Base-by-base conservation (phyloP, 2,888 invertebrate species). In the Thereva nobilitata region DNA sequence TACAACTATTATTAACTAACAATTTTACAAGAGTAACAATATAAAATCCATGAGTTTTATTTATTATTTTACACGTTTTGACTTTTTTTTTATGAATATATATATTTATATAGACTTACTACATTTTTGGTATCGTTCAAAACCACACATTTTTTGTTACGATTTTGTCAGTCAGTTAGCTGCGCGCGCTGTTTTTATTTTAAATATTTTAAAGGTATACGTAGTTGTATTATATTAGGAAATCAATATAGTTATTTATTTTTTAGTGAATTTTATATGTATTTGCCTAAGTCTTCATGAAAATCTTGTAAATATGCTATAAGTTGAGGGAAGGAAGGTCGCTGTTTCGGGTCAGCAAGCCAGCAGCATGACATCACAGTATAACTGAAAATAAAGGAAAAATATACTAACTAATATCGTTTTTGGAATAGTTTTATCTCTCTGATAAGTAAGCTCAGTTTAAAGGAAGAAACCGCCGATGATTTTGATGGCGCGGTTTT, bases 281-380 rank as follows among this genome's bases (percentile, higher is more conserved):
- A 87, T 77, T 86, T 84, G 72, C 86, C 86, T 70, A 87, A 82
- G 69, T 86, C 86, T 70, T 86, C 86, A 77, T 87, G 85, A 76
- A 88, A 87, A 77, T 87, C 87, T 77, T 87, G 86, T 71, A 89
- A 80, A 77, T 86, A 88, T 70, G 86, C 85, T 69, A 87, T 80
- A 49, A 89, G 82, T 75, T 88, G 87, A 56, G 85, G 83, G 78
- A 87, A 85, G 66, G 86, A 85, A 8, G 88, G 88, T 61, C 89
- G 79, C 74, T 88, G 87, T 67, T 86, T 84, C n/a, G 86, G 83
- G 73, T 85, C 83, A 68, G 83, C 82, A 71, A 87, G 77, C 88
- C 88, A 89, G 75, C 88, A 89, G 74, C 87, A 87, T 64, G 86
- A 86, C 88, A 89, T 89, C 68, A 88, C 84, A 67, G 87, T 86